Evolutionary conservation across 1,140 invertebrate species (phyloP), one percentile per base, ranked within the genome.

Genomic region (Chironomus striatipennis): DNA sequence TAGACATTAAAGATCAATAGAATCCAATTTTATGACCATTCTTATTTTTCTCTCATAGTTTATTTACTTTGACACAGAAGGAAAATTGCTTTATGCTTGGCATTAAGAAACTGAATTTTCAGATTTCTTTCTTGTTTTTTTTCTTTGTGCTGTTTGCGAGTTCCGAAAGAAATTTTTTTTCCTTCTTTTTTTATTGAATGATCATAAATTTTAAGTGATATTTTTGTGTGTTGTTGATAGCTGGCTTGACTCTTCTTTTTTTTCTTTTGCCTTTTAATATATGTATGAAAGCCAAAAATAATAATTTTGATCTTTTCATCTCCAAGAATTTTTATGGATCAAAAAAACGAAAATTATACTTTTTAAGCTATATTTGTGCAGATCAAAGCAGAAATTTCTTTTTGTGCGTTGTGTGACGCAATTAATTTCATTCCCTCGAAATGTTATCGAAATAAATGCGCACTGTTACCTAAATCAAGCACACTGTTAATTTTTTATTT

Each of bases 141-240:
- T 34, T 34, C 24, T 34, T 34, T 34, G 24, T 34, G 24, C 24
- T 34, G 24, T 34, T 34, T 34, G 24, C 24, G 24, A 34, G 24
- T 34, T 34, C 24, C 24, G 24, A 34, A 34, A 5, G 24, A 34
- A 34, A 34, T 34, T 5, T 34, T 34, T 34, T 34, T 34, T 34
- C 5, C 24, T 5, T 34, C 5, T 5, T 34, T 34, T 70, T 70
- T 70, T 21, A 70, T 20, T 70, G 65, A 70, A 70, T 70, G 20
- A 21, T 70, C 65, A 70, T 70, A 70, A 70, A 70, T 70, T 70
- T 70, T 20, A 70, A 70, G 65, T 70, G 65, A 57, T 57, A 57
- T 57, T 57, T 57, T 10, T 57, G 47, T 57, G 9, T 34, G 24
- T 34, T 34, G 24, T 34, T 34, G 24, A 57, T 70, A 70, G 65